phyloP scores from a whole-genome alignment of 2,888 invertebrate species.

The Megalurothrips usitatus region DNA sequence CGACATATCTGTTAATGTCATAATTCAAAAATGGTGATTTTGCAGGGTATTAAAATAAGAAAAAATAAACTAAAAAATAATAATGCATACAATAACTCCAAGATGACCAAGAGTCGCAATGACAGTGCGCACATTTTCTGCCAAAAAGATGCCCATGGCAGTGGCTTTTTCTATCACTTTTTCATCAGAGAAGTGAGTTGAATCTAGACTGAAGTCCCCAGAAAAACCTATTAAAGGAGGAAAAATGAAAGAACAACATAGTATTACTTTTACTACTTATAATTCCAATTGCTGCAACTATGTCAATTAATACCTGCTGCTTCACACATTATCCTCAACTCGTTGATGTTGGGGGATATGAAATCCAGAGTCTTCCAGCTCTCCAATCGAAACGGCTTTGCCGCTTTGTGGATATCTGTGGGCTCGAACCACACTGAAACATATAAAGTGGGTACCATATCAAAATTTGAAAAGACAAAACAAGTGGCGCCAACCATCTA shows the following conservation, averaged over 20 bases:
- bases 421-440: constrained; percentile 81
- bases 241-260: constrained; percentile 5
- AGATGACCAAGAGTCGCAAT: background rate
- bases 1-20: background rate
- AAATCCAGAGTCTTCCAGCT: constrained; percentile 52
- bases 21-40: no score
- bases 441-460: background rate
- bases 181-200: background rate
- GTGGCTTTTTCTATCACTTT: background rate
- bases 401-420: constrained; percentile 73
- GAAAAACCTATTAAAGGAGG: constrained; percentile 18
- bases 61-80: background rate
- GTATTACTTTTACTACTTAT: background rate
- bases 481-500: background rate
- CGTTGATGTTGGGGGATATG: constrained; percentile 75
- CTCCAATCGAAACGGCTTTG: constrained; percentile 59
- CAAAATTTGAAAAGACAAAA: background rate
- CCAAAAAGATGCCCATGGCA: background rate
- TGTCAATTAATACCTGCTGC: constrained; percentile 44
- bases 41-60: background rate
- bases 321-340: constrained; percentile 64
- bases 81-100: background rate
- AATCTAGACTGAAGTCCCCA: constrained; percentile 19
- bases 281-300: background rate
- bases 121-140: background rate